These are phyloP conservation scores for Dicentrarchus labrax DNA, from an alignment of 2,113 vertebrate species.

Conservation along the genomic window DNA sequence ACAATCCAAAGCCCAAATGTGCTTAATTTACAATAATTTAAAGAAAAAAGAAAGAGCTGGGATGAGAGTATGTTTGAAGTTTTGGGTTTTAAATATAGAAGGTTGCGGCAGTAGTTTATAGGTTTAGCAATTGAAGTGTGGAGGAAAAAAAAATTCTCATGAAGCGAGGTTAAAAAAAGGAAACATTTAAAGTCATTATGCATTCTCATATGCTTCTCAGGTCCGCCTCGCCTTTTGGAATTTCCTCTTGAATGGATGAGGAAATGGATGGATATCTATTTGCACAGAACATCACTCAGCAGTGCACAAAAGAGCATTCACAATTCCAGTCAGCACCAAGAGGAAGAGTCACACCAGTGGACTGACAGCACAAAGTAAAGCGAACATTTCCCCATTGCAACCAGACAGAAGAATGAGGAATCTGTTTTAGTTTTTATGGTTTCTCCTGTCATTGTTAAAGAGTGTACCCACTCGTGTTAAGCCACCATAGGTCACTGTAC, in stretches of 20 bases:
- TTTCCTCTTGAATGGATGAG: constrained; percentile 20
- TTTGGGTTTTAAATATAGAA: neutral
- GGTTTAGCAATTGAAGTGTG: neutral
- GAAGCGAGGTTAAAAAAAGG: neutral
- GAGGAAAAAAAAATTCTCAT: too few species aligned
- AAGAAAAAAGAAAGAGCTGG: too few species aligned
- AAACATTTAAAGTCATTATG: neutral
- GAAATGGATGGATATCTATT: constrained; percentile 16
- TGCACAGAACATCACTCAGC: constrained; percentile 3
- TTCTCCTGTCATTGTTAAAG: neutral
- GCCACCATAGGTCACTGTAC: neutral
- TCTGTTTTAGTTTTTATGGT: neutral
- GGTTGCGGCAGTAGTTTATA: too few species aligned
- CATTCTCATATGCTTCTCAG: neutral
- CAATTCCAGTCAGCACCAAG: neutral
- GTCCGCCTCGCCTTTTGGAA: constrained; percentile 29
- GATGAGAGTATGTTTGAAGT: neutral
- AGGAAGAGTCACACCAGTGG: constrained; percentile 5
- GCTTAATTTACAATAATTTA: neutral
- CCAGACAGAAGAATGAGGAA: constrained; percentile 42
- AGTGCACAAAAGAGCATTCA: constrained; percentile 9
- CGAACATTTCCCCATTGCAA: constrained; percentile 26
- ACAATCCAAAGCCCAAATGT: neutral
- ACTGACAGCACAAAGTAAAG: neutral
- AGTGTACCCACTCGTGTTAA: too few species aligned